These are phyloP conservation scores for Phyllotreta cruciferae DNA, from an alignment of 2,888 invertebrate species.

Conservation along the genomic window DNA sequence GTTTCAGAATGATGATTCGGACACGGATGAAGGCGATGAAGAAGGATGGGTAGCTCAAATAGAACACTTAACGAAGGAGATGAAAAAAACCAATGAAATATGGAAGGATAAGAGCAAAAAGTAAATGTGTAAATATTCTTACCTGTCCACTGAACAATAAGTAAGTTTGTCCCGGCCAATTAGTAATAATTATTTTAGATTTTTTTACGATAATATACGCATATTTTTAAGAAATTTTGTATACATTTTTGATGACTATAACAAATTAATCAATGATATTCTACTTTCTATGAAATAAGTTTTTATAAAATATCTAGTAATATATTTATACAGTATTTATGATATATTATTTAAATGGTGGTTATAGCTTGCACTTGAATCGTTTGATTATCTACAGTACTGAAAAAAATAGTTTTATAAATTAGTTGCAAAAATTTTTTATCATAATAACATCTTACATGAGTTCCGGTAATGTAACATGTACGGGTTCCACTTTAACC, in stretches of 20 bases:
- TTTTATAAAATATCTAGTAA: neutral
- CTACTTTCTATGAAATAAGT: slow-evolving; percentile 10
- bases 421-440: slow-evolving; percentile 2
- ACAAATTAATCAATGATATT: neutral
- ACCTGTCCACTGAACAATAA: neutral
- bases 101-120: slow-evolving; percentile 47
- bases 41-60: slow-evolving; percentile 49
- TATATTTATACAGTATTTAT: slow-evolving; percentile 4
- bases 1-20: slow-evolving; percentile 45
- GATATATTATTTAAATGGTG: slow-evolving; percentile 19
- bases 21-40: slow-evolving; percentile 39
- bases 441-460: slow-evolving; percentile 55
- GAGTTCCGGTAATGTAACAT: slow-evolving; percentile 53
- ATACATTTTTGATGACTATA: no score
- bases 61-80: slow-evolving; percentile 48
- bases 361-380: slow-evolving; percentile 53
- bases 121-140: slow-evolving; percentile 2
- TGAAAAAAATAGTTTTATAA: slow-evolving; percentile 37
- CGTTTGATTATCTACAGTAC: slow-evolving; percentile 52
- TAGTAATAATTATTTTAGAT: no score
- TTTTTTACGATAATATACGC: neutral
- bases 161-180: neutral
- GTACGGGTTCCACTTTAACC: slow-evolving; percentile 53
- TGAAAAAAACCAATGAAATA: slow-evolving; percentile 47
- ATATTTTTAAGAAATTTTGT: neutral